Evolutionary conservation across 2,888 invertebrate genomes (phyloP).

Genomic region (Rotaria socialis): DNA sequence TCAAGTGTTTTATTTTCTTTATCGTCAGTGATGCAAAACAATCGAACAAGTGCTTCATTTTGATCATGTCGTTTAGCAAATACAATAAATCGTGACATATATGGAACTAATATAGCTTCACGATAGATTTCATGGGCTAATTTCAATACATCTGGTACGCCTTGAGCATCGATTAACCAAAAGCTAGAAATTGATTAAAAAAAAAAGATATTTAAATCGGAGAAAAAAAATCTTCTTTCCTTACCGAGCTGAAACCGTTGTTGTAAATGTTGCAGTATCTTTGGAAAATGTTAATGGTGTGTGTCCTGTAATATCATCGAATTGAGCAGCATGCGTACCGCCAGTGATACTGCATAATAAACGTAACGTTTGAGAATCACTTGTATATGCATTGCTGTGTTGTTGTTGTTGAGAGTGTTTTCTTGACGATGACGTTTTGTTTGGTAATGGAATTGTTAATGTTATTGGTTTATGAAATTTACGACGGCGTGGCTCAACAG

Average conservation of each 20-base stretch:
- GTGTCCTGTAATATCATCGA: conserved; percentile 99
- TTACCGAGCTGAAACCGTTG: conserved; percentile 83
- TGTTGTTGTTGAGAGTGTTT: neutral
- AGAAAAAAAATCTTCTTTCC: neutral
- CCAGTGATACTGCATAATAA: conserved; percentile 96
- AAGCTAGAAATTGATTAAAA: neutral
- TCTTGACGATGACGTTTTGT: conserved; percentile 66
- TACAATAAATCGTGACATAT: conserved; percentile 98
- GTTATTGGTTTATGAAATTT: conserved; percentile 99
- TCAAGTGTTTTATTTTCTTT: conserved; percentile 97
- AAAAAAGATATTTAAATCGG: too few relatives aligned
- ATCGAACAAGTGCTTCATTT: conserved; percentile 66
- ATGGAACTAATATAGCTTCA: conserved; percentile 96
- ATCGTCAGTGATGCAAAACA: conserved; percentile 99
- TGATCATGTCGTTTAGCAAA: conserved; percentile 92
- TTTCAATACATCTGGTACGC: conserved; percentile 75
- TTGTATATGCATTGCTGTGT: conserved; percentile 30
- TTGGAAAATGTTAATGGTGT: conserved; percentile 93
- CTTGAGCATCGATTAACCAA: conserved; percentile 46
- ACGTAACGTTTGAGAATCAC: conserved; percentile 78
- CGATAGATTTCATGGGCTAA: conserved; percentile 98
- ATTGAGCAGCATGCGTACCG: conserved; percentile 92
- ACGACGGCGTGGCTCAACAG: conserved; percentile 92
- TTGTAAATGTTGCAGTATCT: conserved; percentile 98
- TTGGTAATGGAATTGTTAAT: conserved; percentile 91